Conservation (phyloP, 2,113 vertebrate species). For the Chloropsis cyanopogon region DNA sequence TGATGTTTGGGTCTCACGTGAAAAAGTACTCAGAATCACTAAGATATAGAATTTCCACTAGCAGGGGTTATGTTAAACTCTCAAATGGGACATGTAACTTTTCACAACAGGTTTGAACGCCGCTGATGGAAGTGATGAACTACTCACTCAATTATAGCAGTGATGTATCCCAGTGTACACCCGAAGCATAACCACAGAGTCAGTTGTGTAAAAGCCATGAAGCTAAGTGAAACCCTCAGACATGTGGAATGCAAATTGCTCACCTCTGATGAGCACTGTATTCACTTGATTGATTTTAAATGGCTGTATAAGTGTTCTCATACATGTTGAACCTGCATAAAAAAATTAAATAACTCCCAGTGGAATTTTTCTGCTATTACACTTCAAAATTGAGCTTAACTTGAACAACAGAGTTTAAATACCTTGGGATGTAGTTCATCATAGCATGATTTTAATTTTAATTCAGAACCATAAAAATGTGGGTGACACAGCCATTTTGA, state of each 20-base stretch:
- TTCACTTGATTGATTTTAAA: constrained; percentile 57
- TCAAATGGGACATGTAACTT: background rate
- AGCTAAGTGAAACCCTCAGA: constrained; percentile 26
- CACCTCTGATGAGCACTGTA: constrained; percentile 3
- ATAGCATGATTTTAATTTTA: background rate
- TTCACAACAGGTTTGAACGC: background rate
- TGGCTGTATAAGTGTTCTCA: constrained; percentile 30
- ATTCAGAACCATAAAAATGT: background rate
- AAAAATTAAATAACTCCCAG: constrained; percentile 43
- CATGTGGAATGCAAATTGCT: constrained; percentile 36
- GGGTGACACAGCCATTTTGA: background rate
- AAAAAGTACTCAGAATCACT: background rate
- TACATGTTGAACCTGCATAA: constrained; percentile 34
- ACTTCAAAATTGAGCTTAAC: constrained; percentile 40
- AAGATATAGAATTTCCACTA: background rate
- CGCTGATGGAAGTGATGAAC: background rate
- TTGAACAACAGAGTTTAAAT: constrained; percentile 38
- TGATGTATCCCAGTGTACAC: background rate
- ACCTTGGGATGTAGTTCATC: constrained; percentile 6
- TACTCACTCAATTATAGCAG: background rate
- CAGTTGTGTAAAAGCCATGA: background rate
- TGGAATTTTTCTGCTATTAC: constrained; percentile 9
- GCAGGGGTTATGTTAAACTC: background rate
- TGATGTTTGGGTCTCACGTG: background rate
- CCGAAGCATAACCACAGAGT: background rate